Evolutionary conservation across 2,113 vertebrate species (phyloP).

Genomic region (Puma concolor): DNA sequence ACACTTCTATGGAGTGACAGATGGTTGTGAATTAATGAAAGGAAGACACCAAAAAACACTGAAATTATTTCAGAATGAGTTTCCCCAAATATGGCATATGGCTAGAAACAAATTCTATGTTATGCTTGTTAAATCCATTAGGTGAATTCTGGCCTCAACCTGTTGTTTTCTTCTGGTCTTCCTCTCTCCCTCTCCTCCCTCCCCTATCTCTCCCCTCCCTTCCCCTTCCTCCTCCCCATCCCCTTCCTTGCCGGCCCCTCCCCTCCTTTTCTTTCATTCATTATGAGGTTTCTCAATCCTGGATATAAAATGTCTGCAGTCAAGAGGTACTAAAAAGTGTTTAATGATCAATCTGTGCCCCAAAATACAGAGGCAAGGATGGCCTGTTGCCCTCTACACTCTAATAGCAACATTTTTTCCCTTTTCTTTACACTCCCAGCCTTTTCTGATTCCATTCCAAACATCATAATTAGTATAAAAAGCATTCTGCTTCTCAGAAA

Average conservation of each 20-base stretch:
- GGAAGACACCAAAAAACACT: background rate
- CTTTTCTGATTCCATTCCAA: background rate
- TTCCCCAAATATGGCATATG: background rate
- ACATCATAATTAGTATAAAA: background rate
- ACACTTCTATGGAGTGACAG: background rate
- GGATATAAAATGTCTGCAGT: background rate
- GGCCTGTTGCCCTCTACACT: background rate
- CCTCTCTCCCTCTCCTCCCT: accelerated
- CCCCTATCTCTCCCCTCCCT: accelerated
- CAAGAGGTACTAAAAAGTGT: background rate
- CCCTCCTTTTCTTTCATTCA: background rate
- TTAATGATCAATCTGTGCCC: background rate
- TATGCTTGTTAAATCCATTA: background rate
- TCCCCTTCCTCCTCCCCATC: accelerated
- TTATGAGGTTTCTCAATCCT: background rate
- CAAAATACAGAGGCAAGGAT: background rate
- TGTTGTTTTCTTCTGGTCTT: background rate
- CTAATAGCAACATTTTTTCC: background rate
- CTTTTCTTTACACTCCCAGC: background rate
- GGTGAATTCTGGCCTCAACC: background rate
- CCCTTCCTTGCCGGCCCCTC: accelerated
- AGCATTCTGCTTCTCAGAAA: background rate
- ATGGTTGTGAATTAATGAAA: background rate
- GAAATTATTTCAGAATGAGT: conserved; percentile 32
- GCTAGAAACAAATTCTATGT: background rate